Conservation (phyloP, 2,888 invertebrate genomes). For the Aporophyla lueneburgensis region DNA sequence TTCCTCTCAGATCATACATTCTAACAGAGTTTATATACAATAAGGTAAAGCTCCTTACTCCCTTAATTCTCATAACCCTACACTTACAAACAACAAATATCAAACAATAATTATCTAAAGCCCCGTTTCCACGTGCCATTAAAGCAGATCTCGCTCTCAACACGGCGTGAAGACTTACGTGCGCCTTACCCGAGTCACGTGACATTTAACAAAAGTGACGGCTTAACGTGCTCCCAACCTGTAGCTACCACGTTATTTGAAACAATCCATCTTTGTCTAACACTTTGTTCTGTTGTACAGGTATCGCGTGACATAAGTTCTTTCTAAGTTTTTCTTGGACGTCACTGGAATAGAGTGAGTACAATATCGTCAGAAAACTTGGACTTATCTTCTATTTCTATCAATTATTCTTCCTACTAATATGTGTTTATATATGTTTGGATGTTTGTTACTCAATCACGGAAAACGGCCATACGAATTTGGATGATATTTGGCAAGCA, state of each 20-base stretch:
- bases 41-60: background rate
- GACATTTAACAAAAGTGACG: conserved; percentile 49
- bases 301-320: conserved; percentile 1
- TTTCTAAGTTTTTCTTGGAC: background rate
- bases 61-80: background rate
- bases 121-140: conserved; percentile 32
- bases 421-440: no score
- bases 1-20: background rate
- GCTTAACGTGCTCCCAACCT: conserved; percentile 27
- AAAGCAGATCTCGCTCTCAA: conserved; percentile 23
- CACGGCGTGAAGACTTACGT: conserved; percentile 24
- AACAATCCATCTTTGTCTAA: conserved; percentile 40
- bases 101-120: conserved; percentile 39
- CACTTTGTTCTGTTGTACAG: conserved; percentile 16
- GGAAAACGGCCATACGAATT: no score
- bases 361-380: background rate
- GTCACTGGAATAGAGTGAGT: background rate
- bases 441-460: no score
- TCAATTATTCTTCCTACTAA: no score
- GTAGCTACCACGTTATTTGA: conserved; percentile 43
- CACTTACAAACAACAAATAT: conserved; percentile 26
- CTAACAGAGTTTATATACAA: background rate
- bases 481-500: no score
- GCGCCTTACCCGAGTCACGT: conserved; percentile 39
- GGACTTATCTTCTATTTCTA: background rate